Evolutionary conservation across 2,113 vertebrate species (phyloP).

Genomic region (Epinephelus lanceolatus): DNA sequence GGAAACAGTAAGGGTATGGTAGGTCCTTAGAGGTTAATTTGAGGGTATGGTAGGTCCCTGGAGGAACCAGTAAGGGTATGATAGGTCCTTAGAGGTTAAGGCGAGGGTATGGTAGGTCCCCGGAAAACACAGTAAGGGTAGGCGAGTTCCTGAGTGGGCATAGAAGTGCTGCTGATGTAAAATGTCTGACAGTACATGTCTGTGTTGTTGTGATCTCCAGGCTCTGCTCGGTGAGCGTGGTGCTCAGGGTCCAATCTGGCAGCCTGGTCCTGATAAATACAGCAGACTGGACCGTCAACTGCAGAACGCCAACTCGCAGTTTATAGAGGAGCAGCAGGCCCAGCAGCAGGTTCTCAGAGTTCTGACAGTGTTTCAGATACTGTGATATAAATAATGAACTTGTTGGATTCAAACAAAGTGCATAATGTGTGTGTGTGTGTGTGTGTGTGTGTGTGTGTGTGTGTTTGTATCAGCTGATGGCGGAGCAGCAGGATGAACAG

Average conservation of each 20-base stretch:
- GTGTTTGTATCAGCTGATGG: constrained; percentile 88
- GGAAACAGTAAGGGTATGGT: background rate
- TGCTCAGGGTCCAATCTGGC: constrained; percentile 86
- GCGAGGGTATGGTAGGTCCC: background rate
- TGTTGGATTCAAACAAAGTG: background rate
- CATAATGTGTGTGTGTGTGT: background rate
- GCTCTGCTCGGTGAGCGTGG: constrained; percentile 87
- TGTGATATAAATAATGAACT: background rate
- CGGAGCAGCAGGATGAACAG: constrained; percentile 96
- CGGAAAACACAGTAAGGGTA: background rate
- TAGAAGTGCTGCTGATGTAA: background rate
- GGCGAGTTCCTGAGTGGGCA: background rate
- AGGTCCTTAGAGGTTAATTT: background rate
- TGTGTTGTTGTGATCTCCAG: constrained; percentile 69
- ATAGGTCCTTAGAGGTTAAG: background rate
- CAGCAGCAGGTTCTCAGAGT: constrained; percentile 92
- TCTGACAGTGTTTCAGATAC: background rate
- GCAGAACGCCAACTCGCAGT: constrained; percentile 92
- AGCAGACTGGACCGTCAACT: constrained; percentile 89
- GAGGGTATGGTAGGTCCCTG: background rate
- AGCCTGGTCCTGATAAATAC: constrained; percentile 85
- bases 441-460: background rate
- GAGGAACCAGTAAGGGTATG: background rate
- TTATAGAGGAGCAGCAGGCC: constrained; percentile 94
- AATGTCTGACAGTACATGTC: background rate